These are phyloP conservation scores for Acrobasis consociella DNA, from an alignment of 2,888 invertebrate genomes.

Conservation along the genomic window DNA sequence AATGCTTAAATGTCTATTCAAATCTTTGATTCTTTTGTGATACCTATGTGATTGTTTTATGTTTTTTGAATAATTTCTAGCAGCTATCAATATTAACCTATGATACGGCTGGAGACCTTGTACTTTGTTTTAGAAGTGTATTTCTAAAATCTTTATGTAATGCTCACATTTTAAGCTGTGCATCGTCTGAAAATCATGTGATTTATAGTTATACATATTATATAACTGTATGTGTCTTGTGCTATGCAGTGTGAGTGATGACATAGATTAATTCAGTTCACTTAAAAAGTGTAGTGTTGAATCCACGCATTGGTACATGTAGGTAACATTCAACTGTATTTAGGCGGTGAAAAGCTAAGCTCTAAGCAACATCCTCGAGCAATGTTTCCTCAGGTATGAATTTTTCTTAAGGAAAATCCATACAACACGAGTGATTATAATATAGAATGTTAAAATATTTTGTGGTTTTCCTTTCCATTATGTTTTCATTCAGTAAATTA, in stretches of 20 bases:
- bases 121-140: constrained; percentile 44
- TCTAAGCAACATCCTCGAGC: constrained; percentile 37
- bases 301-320: constrained; percentile 39
- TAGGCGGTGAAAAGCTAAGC: constrained; percentile 34
- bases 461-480: constrained; percentile 44
- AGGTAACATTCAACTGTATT: constrained; percentile 33
- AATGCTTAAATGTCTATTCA: constrained; percentile 3
- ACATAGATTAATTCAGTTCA: constrained; percentile 51
- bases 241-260: constrained; percentile 52
- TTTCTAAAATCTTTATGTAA: constrained; percentile 38
- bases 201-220: constrained; percentile 68
- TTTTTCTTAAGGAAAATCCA: constrained; percentile 73
- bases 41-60: background rate
- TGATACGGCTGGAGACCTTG: constrained; percentile 50
- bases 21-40: background rate
- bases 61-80: constrained; percentile 13
- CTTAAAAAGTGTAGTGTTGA: constrained; percentile 50
- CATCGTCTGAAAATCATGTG: constrained; percentile 66
- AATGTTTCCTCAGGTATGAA: constrained; percentile 58
- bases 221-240: constrained; percentile 47
- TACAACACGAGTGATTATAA: constrained; percentile 60
- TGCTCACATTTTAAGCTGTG: constrained; percentile 52
- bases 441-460: constrained; percentile 61
- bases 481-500: constrained; percentile 33
- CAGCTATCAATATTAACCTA: constrained; percentile 39